Evolutionary conservation across 2,888 invertebrate species (phyloP).

Genomic region (Clistopyga incitator): DNA sequence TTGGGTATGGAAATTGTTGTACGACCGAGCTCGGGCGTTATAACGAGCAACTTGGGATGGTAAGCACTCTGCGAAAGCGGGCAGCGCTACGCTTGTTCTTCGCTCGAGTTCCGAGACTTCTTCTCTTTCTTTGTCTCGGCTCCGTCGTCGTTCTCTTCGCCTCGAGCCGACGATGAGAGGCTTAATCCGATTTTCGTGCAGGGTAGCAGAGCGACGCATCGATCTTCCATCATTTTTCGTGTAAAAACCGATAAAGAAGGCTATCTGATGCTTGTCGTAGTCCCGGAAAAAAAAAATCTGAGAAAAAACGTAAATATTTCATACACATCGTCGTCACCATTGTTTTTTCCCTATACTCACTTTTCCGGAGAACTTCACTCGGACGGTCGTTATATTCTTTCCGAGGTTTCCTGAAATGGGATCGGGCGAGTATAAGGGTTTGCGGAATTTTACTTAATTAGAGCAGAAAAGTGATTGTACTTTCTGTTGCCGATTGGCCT

Average conservation of each 20-base stretch:
- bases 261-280: conserved; percentile 25
- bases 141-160: conserved; percentile 33
- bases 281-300: conserved; percentile 11
- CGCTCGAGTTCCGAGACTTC: conserved; percentile 20
- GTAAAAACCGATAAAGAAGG: conserved; percentile 36
- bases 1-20: conserved; percentile 67
- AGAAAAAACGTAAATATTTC: conserved; percentile 39
- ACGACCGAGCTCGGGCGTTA: conserved; percentile 63
- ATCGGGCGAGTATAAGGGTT: background rate
- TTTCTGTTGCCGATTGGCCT: conserved; percentile 4
- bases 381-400: no score
- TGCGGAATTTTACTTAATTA: background rate
- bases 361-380: no score
- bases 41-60: conserved; percentile 64
- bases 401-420: no score
- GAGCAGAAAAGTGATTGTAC: background rate
- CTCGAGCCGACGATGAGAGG: conserved; percentile 50
- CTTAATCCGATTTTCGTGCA: conserved; percentile 54
- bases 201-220: conserved; percentile 30
- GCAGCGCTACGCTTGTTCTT: conserved; percentile 22
- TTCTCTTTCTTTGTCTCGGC: conserved; percentile 19
- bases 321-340: no score
- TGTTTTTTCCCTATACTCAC: no score
- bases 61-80: conserved; percentile 19
- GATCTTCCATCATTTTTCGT: conserved; percentile 37